Evolutionary conservation across 2,888 invertebrate genomes (phyloP), one percentile per base, ranked within the genome.

Genomic region (Epicampocera succincta): DNA sequence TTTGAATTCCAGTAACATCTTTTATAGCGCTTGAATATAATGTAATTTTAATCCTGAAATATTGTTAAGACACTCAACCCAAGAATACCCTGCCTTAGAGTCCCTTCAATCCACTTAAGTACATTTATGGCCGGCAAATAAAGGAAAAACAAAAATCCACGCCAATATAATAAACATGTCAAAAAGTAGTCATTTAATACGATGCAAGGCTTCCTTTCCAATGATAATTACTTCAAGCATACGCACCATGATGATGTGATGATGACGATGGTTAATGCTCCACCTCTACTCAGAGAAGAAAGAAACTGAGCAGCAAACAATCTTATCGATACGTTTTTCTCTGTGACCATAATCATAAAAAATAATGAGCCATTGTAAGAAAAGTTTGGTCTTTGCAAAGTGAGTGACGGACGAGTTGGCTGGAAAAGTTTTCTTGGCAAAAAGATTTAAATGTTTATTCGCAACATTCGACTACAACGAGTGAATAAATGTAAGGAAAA

Each of bases 331-430:
- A 79, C 71, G 83, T 73, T 29, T 40, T 29, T 12, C 5, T 66
- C 8, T 40, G 48, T 58, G 74, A 87, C 85, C 87, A 89, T 89
- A 89, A 89, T 87, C 88, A 85, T 89, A 89, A 89, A 89, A 89
- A 89, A 86, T 89, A 89, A 89, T 88, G 89, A 86, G 78, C 78
- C 87, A 82, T 82, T 87, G 79, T 58, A 85, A 83, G 85, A 76
- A 84, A 79, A 80, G 65, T 61, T 69, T 76, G 33, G 52, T 66
- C 58, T 58, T 40, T 72, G 56, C 21, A 69, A 61, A 68, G 42
- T 61, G 54, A 68, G 56, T 46, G 80, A 74, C 54, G 68, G 68
- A 74, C 54, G 68, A 68, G 54, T 66, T 19, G 19, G 17, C 8
- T 50, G 33, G 8, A 76, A 68, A 77, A 75, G 46, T 81, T 77